A percentile compares a stretch with the other conserved stretches of the same genome.
phyloP scores from a whole-genome alignment of 2,113 vertebrate genomes.

The Oxyruncus cristatus region DNA sequence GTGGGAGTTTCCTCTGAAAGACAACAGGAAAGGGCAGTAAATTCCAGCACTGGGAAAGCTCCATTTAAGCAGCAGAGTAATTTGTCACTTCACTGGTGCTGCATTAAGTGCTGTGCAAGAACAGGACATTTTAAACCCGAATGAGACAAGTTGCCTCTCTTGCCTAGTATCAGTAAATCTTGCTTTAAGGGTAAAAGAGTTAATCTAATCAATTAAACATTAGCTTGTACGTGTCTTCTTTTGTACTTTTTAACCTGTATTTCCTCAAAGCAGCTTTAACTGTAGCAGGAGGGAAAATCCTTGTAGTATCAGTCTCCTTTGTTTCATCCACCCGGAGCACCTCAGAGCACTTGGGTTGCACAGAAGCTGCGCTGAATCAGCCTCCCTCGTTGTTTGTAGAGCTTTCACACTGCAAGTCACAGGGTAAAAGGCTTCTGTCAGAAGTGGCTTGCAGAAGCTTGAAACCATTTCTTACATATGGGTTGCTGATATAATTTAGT shows the following conservation, averaged over 20 bases:
- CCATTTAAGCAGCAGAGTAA: neutral
- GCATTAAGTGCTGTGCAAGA: neutral
- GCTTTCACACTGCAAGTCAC: neutral
- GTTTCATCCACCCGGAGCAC: neutral
- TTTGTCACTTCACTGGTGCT: neutral
- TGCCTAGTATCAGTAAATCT: neutral
- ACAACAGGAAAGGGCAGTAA: neutral
- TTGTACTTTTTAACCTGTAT: neutral
- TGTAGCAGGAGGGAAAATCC: neutral
- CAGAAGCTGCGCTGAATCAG: too few relatives aligned
- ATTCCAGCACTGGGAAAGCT: neutral
- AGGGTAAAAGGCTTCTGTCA: neutral
- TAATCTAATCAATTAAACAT: neutral
- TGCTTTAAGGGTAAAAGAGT: neutral
- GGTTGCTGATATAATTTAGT: neutral
- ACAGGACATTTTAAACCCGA: neutral
- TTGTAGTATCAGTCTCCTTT: neutral
- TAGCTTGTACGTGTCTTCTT: neutral
- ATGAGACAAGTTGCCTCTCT: neutral
- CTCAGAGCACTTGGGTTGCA: neutral
- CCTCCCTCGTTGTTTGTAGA: too few relatives aligned
- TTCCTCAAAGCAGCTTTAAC: neutral
- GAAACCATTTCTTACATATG: neutral
- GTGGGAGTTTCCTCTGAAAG: neutral
- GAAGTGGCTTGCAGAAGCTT: neutral